phyloP scores from a whole-genome alignment of 2,888 invertebrate species.

The Uloborus plumipes region DNA sequence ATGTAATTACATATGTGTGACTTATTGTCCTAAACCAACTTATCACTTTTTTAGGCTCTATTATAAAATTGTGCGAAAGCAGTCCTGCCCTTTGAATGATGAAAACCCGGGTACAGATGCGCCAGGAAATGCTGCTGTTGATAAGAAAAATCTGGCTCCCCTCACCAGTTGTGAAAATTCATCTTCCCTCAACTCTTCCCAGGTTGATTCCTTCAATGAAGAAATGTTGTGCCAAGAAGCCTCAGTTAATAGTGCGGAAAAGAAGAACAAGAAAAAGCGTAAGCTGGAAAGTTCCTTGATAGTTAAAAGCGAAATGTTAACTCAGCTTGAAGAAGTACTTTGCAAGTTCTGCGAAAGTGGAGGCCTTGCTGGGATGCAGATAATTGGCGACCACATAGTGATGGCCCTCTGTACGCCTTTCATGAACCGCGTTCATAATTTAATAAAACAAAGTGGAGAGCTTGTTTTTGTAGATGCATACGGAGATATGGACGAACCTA shows the following conservation, averaged over 20 bases:
- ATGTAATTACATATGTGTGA: no score
- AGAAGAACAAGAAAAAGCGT: conserved; percentile 44
- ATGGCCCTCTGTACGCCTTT: conserved; percentile 55
- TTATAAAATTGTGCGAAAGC: conserved; percentile 48
- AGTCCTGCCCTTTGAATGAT: conserved; percentile 4
- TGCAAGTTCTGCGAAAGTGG: conserved; percentile 55
- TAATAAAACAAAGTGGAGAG: conserved; percentile 55
- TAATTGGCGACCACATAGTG: conserved; percentile 24
- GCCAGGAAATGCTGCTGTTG: background rate
- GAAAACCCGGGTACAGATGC: background rate
- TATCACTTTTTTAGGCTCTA: conserved; percentile 19
- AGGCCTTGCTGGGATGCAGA: conserved; percentile 53
- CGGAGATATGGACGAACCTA: conserved; percentile 55
- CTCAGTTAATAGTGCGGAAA: background rate
- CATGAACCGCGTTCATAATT: conserved; percentile 46
- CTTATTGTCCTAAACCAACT: no score
- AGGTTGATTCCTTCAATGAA: background rate
- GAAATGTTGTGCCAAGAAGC: background rate
- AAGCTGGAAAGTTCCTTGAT: conserved; percentile 35
- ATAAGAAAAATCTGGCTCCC: conserved; percentile 20
- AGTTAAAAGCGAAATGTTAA: conserved; percentile 33
- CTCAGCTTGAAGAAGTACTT: conserved; percentile 35
- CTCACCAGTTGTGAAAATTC: conserved; percentile 50
- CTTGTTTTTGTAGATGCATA: conserved; percentile 50
- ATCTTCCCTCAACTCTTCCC: conserved; percentile 8